phyloP scores from a whole-genome alignment of 2,888 invertebrate genomes.

The Diploptera punctata region DNA sequence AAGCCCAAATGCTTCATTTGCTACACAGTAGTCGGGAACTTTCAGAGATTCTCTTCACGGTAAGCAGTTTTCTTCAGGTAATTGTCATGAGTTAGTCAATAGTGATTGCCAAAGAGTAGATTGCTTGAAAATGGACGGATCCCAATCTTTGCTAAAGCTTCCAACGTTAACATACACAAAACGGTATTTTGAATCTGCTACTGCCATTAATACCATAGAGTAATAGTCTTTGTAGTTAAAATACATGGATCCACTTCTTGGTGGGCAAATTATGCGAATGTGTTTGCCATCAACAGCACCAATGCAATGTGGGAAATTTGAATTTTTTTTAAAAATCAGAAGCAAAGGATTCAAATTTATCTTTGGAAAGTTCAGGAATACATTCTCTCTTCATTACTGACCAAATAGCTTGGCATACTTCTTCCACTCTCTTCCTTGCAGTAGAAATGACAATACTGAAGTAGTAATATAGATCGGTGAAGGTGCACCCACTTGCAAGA shows the following conservation, averaged over 20 bases:
- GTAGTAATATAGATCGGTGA: constrained; percentile 44
- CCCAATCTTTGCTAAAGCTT: constrained; percentile 32
- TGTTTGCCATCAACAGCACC: too few species aligned
- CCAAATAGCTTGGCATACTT: constrained; percentile 44
- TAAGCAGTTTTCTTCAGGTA: constrained; percentile 33
- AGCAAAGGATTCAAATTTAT: constrained; percentile 42
- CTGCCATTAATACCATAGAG: constrained; percentile 42
- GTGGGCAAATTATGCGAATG: constrained; percentile 44
- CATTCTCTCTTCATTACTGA: too few species aligned
- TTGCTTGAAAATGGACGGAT: constrained; percentile 28
- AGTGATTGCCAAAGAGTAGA: constrained; percentile 29
- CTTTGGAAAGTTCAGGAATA: constrained; percentile 41
- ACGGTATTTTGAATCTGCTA: too few species aligned
- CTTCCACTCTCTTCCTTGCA: constrained; percentile 42
- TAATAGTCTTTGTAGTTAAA: too few species aligned
- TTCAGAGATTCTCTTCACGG: constrained; percentile 28
- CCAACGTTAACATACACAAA: too few species aligned
- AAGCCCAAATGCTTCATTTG: constrained; percentile 40
- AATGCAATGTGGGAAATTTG: constrained; percentile 46
- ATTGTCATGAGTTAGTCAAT: constrained; percentile 7
- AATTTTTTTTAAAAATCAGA: constrained; percentile 44
- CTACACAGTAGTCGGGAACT: constrained; percentile 24
- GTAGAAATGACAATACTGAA: constrained; percentile 45
- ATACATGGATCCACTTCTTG: too few species aligned
- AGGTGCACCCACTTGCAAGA: constrained; percentile 46